phyloP scores from a whole-genome alignment of 2,113 vertebrate species.

The Otis tarda region DNA sequence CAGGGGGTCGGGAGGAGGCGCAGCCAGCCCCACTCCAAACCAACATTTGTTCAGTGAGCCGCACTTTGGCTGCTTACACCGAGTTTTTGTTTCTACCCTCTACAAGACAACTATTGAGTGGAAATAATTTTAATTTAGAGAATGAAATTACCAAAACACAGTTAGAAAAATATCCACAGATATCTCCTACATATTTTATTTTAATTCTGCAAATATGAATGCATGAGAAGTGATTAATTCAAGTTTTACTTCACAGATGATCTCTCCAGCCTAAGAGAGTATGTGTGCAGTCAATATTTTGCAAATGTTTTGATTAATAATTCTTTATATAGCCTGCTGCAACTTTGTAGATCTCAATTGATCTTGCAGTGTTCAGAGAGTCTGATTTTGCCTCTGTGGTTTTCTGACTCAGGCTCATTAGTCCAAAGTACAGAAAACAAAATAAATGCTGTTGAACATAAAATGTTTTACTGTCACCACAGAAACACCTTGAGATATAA shows the following conservation, averaged over 20 bases:
- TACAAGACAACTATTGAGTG: neutral
- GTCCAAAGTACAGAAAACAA: neutral
- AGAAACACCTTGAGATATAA: neutral
- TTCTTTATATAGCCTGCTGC: conserved; percentile 45
- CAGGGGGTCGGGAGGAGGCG: neutral
- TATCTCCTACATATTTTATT: neutral
- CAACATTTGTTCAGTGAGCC: neutral
- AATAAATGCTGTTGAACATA: neutral
- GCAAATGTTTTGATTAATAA: conserved; percentile 64
- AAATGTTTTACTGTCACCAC: neutral
- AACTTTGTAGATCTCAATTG: conserved; percentile 30
- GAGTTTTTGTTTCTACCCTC: neutral
- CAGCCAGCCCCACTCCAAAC: neutral
- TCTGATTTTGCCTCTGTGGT: conserved; percentile 1
- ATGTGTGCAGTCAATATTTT: conserved; percentile 11
- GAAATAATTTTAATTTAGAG: neutral
- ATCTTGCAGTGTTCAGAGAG: neutral
- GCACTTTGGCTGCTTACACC: neutral
- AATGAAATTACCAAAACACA: conserved; percentile 6
- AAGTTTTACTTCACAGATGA: conserved; percentile 19
- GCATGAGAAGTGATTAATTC: conserved; percentile 33
- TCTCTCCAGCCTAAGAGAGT: conserved; percentile 1
- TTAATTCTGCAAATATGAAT: neutral
- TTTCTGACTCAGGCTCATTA: conserved; percentile 24
- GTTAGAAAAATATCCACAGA: neutral